phyloP scores from a whole-genome alignment of 2,888 invertebrate genomes.

The Diogma glabrata region DNA sequence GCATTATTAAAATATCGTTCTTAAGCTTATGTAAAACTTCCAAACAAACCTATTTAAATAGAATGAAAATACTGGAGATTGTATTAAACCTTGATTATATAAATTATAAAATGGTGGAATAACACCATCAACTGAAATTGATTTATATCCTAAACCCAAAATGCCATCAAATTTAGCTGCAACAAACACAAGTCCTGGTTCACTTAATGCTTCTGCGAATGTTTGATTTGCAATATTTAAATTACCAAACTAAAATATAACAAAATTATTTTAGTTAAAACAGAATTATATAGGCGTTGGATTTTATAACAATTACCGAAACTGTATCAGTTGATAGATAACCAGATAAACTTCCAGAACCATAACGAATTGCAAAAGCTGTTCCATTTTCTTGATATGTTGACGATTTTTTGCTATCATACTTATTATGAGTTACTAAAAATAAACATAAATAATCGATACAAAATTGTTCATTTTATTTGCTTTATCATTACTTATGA shows the following conservation, averaged over 20 bases:
- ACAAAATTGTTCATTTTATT: too few relatives aligned
- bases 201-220: constrained; percentile 91
- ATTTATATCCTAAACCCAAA: constrained; percentile 82
- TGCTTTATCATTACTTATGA: too few relatives aligned
- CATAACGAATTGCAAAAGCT: constrained; percentile 85
- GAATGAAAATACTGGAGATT: constrained; percentile 80
- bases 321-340: constrained; percentile 84
- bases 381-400: constrained; percentile 84
- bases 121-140: constrained; percentile 86
- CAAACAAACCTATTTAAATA: too few relatives aligned
- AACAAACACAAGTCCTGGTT: constrained; percentile 92
- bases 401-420: constrained; percentile 74
- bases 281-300: too few relatives aligned
- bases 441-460: constrained; percentile 19
- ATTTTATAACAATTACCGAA: too few relatives aligned
- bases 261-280: too few relatives aligned
- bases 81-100: constrained; percentile 64
- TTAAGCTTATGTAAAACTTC: too few relatives aligned
- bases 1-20: too few relatives aligned
- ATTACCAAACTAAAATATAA: too few relatives aligned
- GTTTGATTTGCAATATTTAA: constrained; percentile 65
- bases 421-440: constrained; percentile 88
- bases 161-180: constrained; percentile 99
- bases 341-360: constrained; percentile 91
- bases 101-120: constrained; percentile 87